A percentile compares a stretch with the other conserved stretches of the same genome.
Evolutionary conservation across 2,113 vertebrate genomes (phyloP).

Genomic region (Lampris incognitus): DNA sequence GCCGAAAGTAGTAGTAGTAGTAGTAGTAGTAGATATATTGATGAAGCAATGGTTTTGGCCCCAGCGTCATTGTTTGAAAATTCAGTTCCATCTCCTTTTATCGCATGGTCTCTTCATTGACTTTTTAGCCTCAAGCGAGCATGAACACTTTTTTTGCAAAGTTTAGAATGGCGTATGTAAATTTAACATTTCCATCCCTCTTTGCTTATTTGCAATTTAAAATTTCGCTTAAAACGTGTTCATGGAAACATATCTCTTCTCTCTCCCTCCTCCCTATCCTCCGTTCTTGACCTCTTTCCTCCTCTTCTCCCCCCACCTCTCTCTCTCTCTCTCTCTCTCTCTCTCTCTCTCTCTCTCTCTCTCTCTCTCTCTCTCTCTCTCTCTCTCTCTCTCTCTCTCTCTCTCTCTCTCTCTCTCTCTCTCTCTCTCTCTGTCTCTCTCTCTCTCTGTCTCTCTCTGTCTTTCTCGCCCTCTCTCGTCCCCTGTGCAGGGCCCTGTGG

Average conservation of each 20-base stretch:
- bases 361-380: neutral
- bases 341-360: neutral
- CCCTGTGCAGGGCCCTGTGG: neutral
- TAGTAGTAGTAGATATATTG: no score
- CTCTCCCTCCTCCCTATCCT: neutral
- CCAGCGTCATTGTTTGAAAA: no score
- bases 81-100: no score
- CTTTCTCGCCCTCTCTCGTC: neutral
- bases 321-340: neutral
- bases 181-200: no score
- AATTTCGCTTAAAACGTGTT: no score
- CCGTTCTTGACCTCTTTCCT: neutral
- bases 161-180: no score
- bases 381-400: conserved; percentile 2
- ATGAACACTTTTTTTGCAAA: no score
- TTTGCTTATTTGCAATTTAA: no score
- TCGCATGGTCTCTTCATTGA: no score
- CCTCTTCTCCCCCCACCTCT: neutral
- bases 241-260: neutral
- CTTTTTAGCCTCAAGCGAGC: no score
- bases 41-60: no score
- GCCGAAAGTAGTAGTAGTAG: no score
- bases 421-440: conserved; percentile 49
- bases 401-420: conserved; percentile 16
- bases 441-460: conserved; percentile 25